A percentile compares a stretch with the other conserved stretches of the same genome.
Evolutionary conservation across 2,797 vertebrate species (phyloP).

Genomic region (Sciurus vulgaris): DNA sequence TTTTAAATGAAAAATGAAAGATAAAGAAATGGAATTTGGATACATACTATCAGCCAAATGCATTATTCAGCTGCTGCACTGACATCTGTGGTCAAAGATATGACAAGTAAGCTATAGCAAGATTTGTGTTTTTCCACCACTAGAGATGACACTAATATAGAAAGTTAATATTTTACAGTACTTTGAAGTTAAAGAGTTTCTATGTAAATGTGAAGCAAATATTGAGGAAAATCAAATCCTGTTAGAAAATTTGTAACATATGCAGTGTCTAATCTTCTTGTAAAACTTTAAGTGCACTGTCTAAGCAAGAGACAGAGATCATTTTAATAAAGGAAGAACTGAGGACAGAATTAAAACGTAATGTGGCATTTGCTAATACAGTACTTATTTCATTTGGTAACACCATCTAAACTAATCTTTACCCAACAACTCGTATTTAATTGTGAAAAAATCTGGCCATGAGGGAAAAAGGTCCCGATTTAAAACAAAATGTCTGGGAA

Average conservation of each 20-base stretch:
- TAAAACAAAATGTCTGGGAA: not conserved
- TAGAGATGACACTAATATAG: not conserved
- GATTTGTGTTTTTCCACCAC: not conserved
- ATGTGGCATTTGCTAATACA: not conserved
- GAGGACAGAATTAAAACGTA: not conserved
- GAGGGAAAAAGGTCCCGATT: not conserved
- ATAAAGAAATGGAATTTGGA: not conserved
- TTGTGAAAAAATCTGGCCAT: not conserved
- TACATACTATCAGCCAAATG: not conserved
- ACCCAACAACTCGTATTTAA: conserved; percentile 3
- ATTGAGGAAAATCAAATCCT: not conserved
- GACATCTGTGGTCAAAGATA: not conserved
- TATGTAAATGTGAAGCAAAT: not conserved
- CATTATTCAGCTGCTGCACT: not conserved
- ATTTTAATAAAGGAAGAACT: conserved; percentile 28
- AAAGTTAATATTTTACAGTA: not conserved
- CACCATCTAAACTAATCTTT: not conserved
- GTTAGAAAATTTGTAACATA: conserved; percentile 38
- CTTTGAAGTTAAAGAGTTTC: not conserved
- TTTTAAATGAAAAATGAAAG: not conserved
- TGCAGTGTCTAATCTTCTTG: not conserved
- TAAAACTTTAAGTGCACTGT: not conserved
- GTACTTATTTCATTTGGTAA: not conserved
- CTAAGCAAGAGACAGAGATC: not conserved
- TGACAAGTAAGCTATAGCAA: not conserved